Evolutionary conservation across 2,113 vertebrate species (phyloP).

Genomic region (Acrocephalus arundinaceus): DNA sequence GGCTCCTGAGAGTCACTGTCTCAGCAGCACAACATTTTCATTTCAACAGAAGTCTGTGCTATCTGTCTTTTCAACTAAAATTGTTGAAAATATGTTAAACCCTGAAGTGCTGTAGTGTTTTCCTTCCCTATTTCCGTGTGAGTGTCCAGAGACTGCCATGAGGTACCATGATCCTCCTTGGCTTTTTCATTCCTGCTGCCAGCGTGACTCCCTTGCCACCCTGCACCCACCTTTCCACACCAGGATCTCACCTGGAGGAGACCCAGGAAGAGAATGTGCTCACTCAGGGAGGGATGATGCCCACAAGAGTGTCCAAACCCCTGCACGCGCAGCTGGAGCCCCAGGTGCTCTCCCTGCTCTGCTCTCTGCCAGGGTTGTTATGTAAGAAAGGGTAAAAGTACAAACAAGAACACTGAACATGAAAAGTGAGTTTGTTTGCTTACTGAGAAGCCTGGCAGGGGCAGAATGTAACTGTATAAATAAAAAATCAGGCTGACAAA

Average conservation of each 20-base stretch:
- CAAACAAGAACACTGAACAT: not conserved
- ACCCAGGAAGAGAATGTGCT: not conserved
- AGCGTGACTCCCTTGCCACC: accelerated
- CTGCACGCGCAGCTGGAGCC: not conserved
- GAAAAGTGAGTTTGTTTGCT: constrained; percentile 29
- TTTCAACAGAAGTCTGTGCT: not conserved
- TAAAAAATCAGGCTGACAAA: not conserved
- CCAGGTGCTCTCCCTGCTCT: not conserved
- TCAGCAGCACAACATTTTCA: not conserved
- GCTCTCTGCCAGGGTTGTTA: not conserved
- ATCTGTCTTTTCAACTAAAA: not conserved
- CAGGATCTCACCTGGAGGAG: not conserved
- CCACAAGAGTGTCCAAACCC: accelerated
- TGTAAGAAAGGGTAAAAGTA: not conserved
- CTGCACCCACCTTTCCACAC: not conserved
- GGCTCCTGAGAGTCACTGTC: not conserved
- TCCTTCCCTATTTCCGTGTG: not conserved
- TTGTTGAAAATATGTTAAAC: not conserved
- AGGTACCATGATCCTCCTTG: not conserved
- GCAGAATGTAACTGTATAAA: not conserved
- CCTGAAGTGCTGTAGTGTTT: not conserved
- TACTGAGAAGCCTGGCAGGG: not conserved
- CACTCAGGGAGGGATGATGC: not conserved
- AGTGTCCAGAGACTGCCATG: not conserved
- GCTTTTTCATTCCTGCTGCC: not conserved